These are phyloP conservation scores for Strigops habroptila DNA, from an alignment of 2,113 vertebrate species.

Conservation along the genomic window DNA sequence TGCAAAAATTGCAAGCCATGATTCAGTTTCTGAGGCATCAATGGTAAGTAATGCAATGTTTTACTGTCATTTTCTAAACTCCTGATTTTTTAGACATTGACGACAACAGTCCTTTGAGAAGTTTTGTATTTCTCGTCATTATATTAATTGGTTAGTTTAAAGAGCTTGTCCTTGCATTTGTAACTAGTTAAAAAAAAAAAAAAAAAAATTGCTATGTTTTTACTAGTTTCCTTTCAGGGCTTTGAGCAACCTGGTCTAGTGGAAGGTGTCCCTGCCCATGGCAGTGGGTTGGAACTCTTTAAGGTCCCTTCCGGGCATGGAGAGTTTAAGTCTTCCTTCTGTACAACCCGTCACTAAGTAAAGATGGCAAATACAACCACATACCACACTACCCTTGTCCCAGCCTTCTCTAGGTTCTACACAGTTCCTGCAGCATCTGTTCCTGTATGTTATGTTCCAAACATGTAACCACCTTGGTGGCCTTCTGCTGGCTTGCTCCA, in stretches of 20 bases:
- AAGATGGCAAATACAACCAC: not conserved
- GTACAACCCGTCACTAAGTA: not conserved
- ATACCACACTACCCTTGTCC: not conserved
- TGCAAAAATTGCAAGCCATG: not conserved
- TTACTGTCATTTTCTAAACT: not conserved
- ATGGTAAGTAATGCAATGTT: not conserved
- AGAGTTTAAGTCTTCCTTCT: not conserved
- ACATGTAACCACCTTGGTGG: not conserved
- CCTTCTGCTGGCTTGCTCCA: not conserved
- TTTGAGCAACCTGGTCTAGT: not conserved
- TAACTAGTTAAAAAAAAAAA: not conserved
- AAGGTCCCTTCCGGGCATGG: not conserved
- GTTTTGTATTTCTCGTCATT: not conserved
- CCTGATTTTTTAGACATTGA: not conserved
- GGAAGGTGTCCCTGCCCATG: not conserved
- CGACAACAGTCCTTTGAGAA: not conserved
- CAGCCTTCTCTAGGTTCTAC: not conserved
- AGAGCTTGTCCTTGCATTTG: not conserved
- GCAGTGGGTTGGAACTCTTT: not conserved
- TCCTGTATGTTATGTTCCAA: not conserved
- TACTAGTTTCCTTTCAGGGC: not conserved
- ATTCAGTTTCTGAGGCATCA: not conserved
- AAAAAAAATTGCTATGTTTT: not conserved
- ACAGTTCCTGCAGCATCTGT: not conserved
- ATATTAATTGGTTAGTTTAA: not conserved